Evolutionary conservation across 2,888 invertebrate genomes (phyloP).

Genomic region (Sarcophaga variegata): DNA sequence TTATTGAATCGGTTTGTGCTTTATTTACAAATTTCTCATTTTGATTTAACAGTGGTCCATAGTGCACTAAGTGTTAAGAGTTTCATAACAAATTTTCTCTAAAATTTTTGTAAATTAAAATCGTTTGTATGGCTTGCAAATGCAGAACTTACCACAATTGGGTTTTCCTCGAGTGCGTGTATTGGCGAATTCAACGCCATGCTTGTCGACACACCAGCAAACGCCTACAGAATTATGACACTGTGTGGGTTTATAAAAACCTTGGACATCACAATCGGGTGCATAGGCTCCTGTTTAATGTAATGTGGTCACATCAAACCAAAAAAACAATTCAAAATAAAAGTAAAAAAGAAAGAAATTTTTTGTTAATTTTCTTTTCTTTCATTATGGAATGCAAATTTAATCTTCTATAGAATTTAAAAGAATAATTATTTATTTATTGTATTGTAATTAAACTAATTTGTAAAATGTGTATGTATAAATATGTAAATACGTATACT

Average conservation of each 20-base stretch:
- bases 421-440: not conserved
- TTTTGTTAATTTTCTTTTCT: conserved; percentile 2
- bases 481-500: too few species aligned
- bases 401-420: too few species aligned
- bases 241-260: conserved; percentile 92
- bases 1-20: too few species aligned
- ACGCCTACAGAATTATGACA: conserved; percentile 93
- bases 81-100: too few species aligned
- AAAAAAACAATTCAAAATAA: conserved; percentile 3
- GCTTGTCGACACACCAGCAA: conserved; percentile 97
- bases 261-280: conserved; percentile 92
- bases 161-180: conserved; percentile 91
- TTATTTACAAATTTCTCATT: too few species aligned
- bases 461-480: conserved; percentile 32
- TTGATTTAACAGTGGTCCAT: too few species aligned
- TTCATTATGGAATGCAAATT: too few species aligned
- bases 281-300: conserved; percentile 86
- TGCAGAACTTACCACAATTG: conserved; percentile 86
- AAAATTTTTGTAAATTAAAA: too few species aligned
- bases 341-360: not conserved
- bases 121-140: too few species aligned
- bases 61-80: too few species aligned
- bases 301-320: too few species aligned
- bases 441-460: conserved; percentile 30
- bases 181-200: conserved; percentile 93